Base-by-base conservation (phyloP, 2,888 invertebrate genomes). In the Darwinula stevensoni region DNA sequence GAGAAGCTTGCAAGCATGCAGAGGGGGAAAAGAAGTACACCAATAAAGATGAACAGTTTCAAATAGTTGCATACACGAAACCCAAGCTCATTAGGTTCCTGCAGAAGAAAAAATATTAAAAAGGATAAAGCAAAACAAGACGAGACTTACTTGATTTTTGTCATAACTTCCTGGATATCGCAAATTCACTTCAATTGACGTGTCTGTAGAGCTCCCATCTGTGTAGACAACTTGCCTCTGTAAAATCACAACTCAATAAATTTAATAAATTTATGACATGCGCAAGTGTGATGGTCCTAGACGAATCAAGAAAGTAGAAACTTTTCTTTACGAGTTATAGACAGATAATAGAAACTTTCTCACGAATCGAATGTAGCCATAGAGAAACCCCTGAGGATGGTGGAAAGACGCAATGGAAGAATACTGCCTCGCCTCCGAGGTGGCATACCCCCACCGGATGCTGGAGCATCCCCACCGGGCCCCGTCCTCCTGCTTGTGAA, bases 401-500 rank as follows among this genome's bases (percentile, higher is more conserved):
- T 84, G 80, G 51, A 88, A 88, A 0, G 76, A 78, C 2, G 80
- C 84, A 36, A 80, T 72, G 3, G 67, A 84, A 35, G 75, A 60
- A 30, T 78, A 56, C 54, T 84, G 78, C 18, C 73, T 57, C 1
- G 76, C 80, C 47, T 82, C 80, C 0, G 70, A 66, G 1, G 78
- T 75, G 36, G 76, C 70, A 51, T 78, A 80, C 2, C 80, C 80
- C 40, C 80, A 63, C 50, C 75, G 74, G 26, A 84, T 58, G 1
- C 68, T 67, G 2, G 76, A 70, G 47, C 84, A 84, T 0, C 72
- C 70, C 74, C 76, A 78, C 41, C 76, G 62, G 1, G 58, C 29
- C 12, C 31, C 34, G 34, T 34, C 31, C 2, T 40, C 38, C 29
- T 39, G 39, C 35, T 66, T 67, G 45, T 73, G 66, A 37, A 80